Evolutionary conservation across 2,888 invertebrate genomes (phyloP).

Genomic region (Lochmaea capreae): DNA sequence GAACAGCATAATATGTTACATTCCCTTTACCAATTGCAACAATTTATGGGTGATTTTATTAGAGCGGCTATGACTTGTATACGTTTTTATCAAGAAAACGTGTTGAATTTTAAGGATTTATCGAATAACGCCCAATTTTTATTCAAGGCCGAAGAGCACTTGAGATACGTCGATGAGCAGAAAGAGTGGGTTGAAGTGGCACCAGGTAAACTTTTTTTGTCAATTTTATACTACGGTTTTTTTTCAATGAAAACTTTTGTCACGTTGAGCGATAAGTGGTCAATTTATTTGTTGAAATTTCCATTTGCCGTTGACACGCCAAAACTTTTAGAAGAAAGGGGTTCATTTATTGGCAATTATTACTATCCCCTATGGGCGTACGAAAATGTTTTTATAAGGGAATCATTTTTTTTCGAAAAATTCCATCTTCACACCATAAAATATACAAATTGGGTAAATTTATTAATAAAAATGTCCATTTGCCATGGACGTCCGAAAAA

Average conservation of each 20-base stretch:
- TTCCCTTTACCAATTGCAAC: constrained; percentile 80
- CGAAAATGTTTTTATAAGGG: too few species aligned
- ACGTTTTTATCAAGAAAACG: constrained; percentile 76
- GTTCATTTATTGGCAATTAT: too few species aligned
- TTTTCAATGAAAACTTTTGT: background rate
- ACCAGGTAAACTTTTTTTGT: constrained; percentile 54
- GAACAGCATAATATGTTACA: constrained; percentile 77
- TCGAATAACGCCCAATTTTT: constrained; percentile 68
- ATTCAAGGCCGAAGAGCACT: constrained; percentile 73
- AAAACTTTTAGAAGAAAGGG: background rate
- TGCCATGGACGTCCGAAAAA: too few species aligned
- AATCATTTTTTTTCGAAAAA: too few species aligned
- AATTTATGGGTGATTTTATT: constrained; percentile 78
- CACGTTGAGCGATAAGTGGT: too few species aligned
- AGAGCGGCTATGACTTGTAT: constrained; percentile 86
- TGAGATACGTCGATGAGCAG: constrained; percentile 72
- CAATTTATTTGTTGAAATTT: too few species aligned
- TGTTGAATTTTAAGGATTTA: constrained; percentile 70
- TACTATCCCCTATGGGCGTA: too few species aligned
- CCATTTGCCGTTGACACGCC: constrained; percentile 20
- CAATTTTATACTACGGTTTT: background rate
- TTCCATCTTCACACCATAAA: too few species aligned
- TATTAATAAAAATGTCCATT: too few species aligned
- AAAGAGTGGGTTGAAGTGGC: constrained; percentile 69
- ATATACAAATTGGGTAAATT: too few species aligned